Base-by-base conservation (phyloP, 2,888 invertebrate species). In the Neria commutata region DNA sequence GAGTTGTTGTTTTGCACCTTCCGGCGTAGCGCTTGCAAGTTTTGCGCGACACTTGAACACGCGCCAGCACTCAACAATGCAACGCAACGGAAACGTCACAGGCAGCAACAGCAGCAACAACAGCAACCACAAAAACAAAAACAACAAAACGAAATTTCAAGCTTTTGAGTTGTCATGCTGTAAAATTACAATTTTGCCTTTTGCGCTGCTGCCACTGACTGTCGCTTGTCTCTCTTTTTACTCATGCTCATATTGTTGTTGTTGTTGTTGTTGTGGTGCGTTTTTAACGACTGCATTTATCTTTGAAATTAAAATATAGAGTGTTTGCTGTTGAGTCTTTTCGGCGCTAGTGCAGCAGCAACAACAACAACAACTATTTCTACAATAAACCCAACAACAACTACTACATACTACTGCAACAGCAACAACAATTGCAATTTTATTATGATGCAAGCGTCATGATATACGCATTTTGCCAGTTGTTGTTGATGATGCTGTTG, bases 1-100 rank as follows among this genome's bases (percentile, higher is more conserved):
- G 68, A n/a, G n/a, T n/a, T n/a, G n/a, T n/a, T n/a, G n/a, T n/a
- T n/a, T 68, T 74, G 71, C 72, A 72, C 73, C 73, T 74, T 70
- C 67, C 56, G 58, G 58, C 67, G 64, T 26, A 49, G 57, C 56
- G 65, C 61, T 57, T 64, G 67, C 62, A 65, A 56, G 3, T 70
- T 71, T 72, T 42, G 42, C 19, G n/a, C 70, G 71, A 62, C 71
- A 74, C 73, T 73, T 75, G 72, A 75, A 72, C 73, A 73, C 73
- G 73, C 72, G 68, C 71, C 67, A 68, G 55, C 56, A 24, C 59
- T 45, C 4, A 10, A n/a, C n/a, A n/a, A 19, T 48, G 46, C 26
- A 16, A 14, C 16, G 66, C 65, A 55, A 62, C 63, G 54, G 58
- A 56, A 55, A 57, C n/a, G 6, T 21, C 34, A 64, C 66, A 57